Conservation (phyloP, 1,140 invertebrate species). For the Zaprionus inermis region DNA sequence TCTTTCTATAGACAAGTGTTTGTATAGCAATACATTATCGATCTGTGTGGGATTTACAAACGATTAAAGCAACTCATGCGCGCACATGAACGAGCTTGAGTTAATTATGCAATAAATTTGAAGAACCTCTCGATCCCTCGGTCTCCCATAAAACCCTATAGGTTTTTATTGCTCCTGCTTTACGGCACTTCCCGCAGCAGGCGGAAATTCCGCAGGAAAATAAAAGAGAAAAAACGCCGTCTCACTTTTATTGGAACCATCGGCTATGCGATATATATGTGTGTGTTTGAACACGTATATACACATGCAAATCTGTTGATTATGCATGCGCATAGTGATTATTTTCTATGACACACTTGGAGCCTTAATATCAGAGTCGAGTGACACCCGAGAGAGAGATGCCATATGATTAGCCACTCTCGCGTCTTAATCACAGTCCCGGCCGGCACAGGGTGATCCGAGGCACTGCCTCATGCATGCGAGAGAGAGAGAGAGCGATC, state of each 20-base stretch:
- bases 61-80: conserved; percentile 1
- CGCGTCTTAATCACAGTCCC: conserved; percentile 19
- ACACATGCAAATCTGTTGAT: conserved; percentile 14
- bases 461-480: conserved; percentile 4
- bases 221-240: not conserved
- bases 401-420: conserved; percentile 30
- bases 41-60: not conserved
- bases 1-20: not conserved
- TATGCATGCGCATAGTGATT: conserved; percentile 35
- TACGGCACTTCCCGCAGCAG: not conserved
- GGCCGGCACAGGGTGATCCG: not conserved
- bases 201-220: conserved; percentile 1
- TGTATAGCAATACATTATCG: not conserved
- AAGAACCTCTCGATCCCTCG: not conserved
- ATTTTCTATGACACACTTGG: conserved; percentile 45
- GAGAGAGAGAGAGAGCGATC: too few species aligned
- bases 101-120: not conserved
- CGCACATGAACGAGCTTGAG: not conserved
- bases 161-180: not conserved
- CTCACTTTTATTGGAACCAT: conserved; percentile 2
- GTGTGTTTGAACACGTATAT: not conserved
- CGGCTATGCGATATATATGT: not conserved
- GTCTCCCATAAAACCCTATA: not conserved
- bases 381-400: conserved; percentile 15
- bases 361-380: conserved; percentile 17